Evolutionary conservation across 2,797 vertebrate species (phyloP).

Genomic region (Lindbergichthys nudifrons): DNA sequence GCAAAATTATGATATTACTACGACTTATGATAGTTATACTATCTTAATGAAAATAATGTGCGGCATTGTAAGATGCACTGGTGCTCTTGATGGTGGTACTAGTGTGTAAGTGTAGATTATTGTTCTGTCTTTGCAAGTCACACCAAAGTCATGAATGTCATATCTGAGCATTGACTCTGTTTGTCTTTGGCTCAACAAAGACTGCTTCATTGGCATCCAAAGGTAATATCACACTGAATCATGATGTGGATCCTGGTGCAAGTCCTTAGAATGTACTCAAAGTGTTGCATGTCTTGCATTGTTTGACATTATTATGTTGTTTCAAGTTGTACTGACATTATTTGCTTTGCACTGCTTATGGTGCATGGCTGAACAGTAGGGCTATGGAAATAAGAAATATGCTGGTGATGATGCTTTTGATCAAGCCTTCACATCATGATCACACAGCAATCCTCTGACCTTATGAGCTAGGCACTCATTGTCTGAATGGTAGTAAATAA

Average conservation of each 20-base stretch:
- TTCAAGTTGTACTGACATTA: neutral
- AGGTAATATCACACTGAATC: neutral
- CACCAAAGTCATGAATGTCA: neutral
- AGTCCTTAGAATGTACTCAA: neutral
- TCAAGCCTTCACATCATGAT: neutral
- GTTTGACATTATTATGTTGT: neutral
- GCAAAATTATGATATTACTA: neutral
- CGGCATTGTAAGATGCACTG: neutral
- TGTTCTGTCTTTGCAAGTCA: constrained; percentile 1
- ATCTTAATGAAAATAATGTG: neutral
- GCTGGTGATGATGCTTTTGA: neutral
- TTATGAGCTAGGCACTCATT: neutral
- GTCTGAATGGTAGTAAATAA: neutral
- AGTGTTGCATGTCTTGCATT: neutral
- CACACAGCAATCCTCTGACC: neutral
- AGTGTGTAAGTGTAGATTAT: neutral
- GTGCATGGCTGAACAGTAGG: neutral
- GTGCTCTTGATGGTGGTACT: neutral
- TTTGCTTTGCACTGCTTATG: neutral
- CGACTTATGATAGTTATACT: neutral
- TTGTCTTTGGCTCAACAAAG: no score
- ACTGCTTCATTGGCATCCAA: neutral
- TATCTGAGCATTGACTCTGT: neutral
- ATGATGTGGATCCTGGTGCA: neutral
- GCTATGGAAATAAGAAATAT: neutral